phyloP scores from a whole-genome alignment of 2,888 invertebrate genomes.

The Cantharis nigra region DNA sequence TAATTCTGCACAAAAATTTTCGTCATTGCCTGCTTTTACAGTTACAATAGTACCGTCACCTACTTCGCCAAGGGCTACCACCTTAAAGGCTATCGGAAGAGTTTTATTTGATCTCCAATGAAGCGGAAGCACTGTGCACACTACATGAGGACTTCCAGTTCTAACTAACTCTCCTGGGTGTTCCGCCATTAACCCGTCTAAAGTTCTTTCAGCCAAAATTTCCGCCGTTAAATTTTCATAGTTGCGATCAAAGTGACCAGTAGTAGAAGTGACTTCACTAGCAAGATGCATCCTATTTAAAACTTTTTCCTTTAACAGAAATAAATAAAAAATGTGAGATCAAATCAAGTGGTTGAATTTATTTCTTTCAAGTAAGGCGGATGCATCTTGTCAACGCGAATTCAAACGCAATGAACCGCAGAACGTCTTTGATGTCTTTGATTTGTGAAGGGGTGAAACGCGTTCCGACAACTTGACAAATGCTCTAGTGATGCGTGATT shows the following conservation, averaged over 20 bases:
- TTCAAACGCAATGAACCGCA: constrained; percentile 39
- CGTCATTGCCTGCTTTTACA: constrained; percentile 96
- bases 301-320: not conserved
- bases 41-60: constrained; percentile 96
- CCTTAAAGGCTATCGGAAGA: constrained; percentile 95
- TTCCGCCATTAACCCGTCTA: constrained; percentile 85
- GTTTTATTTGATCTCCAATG: constrained; percentile 99
- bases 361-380: constrained; percentile 21
- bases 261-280: constrained; percentile 77
- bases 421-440: constrained; percentile 37
- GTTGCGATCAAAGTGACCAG: constrained; percentile 54
- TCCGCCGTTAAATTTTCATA: constrained; percentile 81
- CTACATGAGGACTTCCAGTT: constrained; percentile 92
- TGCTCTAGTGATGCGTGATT: constrained; percentile 12
- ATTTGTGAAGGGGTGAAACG: constrained; percentile 14
- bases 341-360: constrained; percentile 27
- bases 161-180: constrained; percentile 91
- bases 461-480: constrained; percentile 29
- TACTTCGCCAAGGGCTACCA: constrained; percentile 91
- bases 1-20: constrained; percentile 95
- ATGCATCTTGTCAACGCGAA: constrained; percentile 28
- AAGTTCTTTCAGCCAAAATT: constrained; percentile 83
- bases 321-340: constrained; percentile 8
- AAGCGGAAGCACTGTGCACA: constrained; percentile 91
- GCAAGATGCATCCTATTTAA: constrained; percentile 72